phyloP scores from a whole-genome alignment of 2,797 vertebrate genomes.

The Lutjanus campechanus region DNA sequence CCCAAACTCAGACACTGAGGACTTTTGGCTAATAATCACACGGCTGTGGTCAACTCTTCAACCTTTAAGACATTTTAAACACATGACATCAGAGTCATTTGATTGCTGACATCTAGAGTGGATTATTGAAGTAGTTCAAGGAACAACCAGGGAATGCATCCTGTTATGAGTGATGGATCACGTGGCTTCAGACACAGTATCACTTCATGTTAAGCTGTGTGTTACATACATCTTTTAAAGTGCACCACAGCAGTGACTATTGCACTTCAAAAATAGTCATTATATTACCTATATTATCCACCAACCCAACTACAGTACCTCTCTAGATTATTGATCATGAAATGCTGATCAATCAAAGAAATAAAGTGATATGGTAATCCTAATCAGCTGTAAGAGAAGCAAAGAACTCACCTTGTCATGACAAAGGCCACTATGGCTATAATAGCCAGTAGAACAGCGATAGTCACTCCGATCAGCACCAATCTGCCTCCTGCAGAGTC shows the following conservation, averaged over 20 bases:
- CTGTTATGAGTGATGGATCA: neutral
- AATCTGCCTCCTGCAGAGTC: constrained; percentile 15
- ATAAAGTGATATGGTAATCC: too few species aligned
- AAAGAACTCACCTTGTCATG: constrained; percentile 55
- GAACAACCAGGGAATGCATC: neutral
- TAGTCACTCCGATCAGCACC: constrained; percentile 41
- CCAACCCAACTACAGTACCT: neutral
- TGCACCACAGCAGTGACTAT: too few species aligned
- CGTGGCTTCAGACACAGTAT: neutral
- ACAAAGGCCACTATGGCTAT: constrained; percentile 42
- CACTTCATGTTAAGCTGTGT: neutral
- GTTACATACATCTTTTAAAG: neutral
- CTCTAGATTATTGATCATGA: neutral
- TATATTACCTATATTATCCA: neutral
- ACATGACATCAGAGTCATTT: neutral
- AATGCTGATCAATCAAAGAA: neutral
- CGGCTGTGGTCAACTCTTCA: neutral
- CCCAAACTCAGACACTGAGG: neutral
- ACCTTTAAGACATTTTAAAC: neutral
- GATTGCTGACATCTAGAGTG: neutral
- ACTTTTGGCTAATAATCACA: neutral
- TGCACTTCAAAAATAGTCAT: neutral
- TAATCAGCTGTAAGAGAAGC: neutral
- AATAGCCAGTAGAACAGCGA: constrained; percentile 52
- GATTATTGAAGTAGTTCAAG: neutral